Evolutionary conservation across 2,113 vertebrate species (phyloP).

Genomic region (Corythoichthys haematopterus): DNA sequence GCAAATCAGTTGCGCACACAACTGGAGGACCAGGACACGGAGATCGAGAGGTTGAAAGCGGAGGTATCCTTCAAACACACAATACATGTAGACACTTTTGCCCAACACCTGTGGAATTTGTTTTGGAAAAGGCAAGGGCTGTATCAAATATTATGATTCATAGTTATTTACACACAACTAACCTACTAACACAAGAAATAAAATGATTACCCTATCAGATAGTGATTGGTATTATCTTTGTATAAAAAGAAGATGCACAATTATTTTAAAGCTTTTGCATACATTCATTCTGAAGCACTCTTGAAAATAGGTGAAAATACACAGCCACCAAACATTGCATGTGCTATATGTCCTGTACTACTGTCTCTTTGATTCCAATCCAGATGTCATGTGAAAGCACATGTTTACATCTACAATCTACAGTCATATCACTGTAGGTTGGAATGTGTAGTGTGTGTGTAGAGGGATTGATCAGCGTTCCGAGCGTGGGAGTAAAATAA

Average conservation of each 20-base stretch:
- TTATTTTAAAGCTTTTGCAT: too few relatives aligned
- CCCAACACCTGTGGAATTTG: not conserved
- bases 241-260: too few relatives aligned
- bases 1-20: conserved; percentile 94
- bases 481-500: conserved; percentile 40
- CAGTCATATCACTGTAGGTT: not conserved
- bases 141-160: too few relatives aligned
- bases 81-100: not conserved
- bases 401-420: not conserved
- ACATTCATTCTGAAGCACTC: too few relatives aligned
- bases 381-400: not conserved
- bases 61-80: conserved; percentile 73
- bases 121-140: not conserved
- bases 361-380: not conserved
- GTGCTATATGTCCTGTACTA: too few relatives aligned
- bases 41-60: conserved; percentile 92
- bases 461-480: conserved; percentile 23
- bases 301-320: too few relatives aligned
- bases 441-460: conserved; percentile 17
- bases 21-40: conserved; percentile 95
- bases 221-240: too few relatives aligned
- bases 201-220: too few relatives aligned
- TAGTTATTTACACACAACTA: too few relatives aligned
- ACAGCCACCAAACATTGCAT: too few relatives aligned
- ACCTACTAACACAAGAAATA: too few relatives aligned